Evolutionary conservation across 2,888 invertebrate species (phyloP), one percentile per base, ranked within the genome.

Genomic region (Netelia inedita): DNA sequence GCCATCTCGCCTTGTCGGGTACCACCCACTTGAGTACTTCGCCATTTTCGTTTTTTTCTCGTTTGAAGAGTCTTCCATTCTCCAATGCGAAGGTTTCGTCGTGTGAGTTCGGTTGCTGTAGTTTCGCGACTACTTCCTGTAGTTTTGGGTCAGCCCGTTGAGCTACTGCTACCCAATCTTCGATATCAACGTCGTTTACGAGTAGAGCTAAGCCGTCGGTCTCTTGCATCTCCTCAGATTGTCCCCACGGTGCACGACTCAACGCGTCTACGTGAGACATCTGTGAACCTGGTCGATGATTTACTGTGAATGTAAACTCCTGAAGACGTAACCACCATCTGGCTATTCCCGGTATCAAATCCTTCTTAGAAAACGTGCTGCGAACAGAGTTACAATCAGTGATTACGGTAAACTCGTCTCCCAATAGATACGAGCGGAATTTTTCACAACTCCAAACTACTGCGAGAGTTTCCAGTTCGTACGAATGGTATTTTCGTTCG

Each of bases 391-490:
- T 82, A 16, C 82, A 79, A 57, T 82, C 73, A 3, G 72, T 82
- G 11, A 82, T 46, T 14, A 82, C 50, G 10, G 88, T 89, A 75
- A 93, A 93, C 5, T 74, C 21, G 2, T 88, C 86, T 2, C 90
- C 91, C 8, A 91, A 81, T 0, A 93, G 59, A 79, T 93, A 93
- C 0, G 87, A 87, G 10, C 92, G 86, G 81, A 93, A 93, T 76
- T 91, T 90, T 16, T 88, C 82, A 1, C 93, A 61, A 14, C 89
- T 87, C 79, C 88, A 90, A 0, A 93, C 90, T 0, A 93, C 89
- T 0, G 93, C 92, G 23, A 94, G 83, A 3, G 89, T 89, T 76
- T 94, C 92, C 16, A 91, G 75, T 57, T 94, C 93, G 43, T 91
- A 91, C 0, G 90, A 90, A 55, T 91, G 91, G 50, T 91, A 93